Evolutionary conservation across 2,797 vertebrate species (phyloP).

Genomic region (Eulemur coronatus): DNA sequence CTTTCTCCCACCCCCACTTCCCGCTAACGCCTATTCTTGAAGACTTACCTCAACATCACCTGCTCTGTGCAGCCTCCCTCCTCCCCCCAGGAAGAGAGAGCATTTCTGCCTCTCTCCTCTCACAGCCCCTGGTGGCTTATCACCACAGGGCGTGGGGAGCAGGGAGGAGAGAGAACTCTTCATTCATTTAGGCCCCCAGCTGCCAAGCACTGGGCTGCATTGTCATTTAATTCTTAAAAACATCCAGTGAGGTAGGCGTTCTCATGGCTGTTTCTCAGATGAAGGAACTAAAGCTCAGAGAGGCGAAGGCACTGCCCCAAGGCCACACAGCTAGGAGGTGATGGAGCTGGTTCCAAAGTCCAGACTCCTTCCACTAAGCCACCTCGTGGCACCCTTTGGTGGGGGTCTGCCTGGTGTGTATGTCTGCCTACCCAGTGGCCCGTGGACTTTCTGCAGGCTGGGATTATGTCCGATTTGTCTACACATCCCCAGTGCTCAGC

Average conservation of each 20-base stretch:
- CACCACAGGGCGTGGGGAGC: background rate
- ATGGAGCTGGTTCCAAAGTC: background rate
- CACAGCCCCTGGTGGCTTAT: background rate
- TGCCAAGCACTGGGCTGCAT: background rate
- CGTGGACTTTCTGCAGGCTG: background rate
- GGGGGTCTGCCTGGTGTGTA: background rate
- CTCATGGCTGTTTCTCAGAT: background rate
- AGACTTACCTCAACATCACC: background rate
- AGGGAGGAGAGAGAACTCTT: background rate
- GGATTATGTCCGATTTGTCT: background rate
- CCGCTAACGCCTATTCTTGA: background rate
- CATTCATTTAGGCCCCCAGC: background rate
- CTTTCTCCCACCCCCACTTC: background rate
- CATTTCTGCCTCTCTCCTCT: background rate
- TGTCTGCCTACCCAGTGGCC: too few species aligned
- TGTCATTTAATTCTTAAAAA: background rate
- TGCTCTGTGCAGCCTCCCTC: background rate
- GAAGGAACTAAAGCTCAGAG: background rate
- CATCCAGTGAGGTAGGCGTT: background rate
- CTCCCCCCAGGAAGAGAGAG: background rate
- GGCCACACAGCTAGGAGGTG: background rate
- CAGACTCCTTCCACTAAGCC: background rate
- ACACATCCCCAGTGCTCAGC: background rate
- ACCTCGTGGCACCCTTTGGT: background rate
- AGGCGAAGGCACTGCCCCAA: background rate